Conservation (phyloP, 37 sponge, comb jelly and placozoan genomes). For the Chondrilla cf. caribensis region DNA sequence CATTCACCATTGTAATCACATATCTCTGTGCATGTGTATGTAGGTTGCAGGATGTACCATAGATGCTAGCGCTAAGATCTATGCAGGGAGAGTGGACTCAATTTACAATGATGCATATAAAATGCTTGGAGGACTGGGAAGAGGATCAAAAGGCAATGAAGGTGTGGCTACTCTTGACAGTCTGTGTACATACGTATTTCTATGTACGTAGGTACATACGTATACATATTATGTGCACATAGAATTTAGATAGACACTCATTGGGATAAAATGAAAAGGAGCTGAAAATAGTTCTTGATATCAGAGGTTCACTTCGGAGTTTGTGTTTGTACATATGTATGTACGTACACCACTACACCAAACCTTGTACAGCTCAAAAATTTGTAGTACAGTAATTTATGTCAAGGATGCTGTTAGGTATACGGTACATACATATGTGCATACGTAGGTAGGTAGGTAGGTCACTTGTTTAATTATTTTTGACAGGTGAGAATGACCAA, state of each 20-base stretch:
- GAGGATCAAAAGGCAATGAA: constrained; percentile 1
- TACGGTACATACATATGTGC: neutral
- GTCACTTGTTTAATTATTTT: too few species aligned
- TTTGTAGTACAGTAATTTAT: neutral
- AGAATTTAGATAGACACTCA: neutral
- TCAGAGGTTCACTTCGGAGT: neutral
- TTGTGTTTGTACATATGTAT: neutral
- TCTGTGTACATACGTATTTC: neutral
- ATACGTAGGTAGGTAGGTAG: neutral
- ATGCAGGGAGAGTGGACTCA: constrained; percentile 96
- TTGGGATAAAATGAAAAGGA: neutral
- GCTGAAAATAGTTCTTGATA: neutral
- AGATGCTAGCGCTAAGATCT: constrained; percentile 99
- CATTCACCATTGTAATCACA: too few species aligned
- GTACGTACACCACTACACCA: neutral
- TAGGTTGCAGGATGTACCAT: constrained; percentile 96
- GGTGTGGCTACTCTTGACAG: neutral
- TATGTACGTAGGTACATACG: neutral
- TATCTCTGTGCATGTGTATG: too few species aligned
- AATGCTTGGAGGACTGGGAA: constrained; percentile 81
- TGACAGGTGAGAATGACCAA: too few species aligned
- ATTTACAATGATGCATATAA: constrained; percentile 90
- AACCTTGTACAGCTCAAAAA: neutral
- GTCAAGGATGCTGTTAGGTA: too few species aligned
- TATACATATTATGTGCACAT: neutral